Conservation (phyloP, 2,888 invertebrate genomes). For the Chouioia cunea region DNA sequence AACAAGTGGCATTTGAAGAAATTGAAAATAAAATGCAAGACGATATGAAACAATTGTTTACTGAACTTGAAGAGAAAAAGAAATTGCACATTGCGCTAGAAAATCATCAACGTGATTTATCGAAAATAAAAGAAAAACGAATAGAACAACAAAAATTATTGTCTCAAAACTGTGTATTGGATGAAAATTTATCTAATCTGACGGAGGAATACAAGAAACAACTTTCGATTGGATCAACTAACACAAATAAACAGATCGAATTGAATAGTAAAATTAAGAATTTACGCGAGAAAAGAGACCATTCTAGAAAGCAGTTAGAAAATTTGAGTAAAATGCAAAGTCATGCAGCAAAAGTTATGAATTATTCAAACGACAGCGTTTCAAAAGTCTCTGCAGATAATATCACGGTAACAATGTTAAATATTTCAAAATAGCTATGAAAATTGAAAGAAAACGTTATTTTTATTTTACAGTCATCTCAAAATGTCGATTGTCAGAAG, state of each 20-base stretch:
- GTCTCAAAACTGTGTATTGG: neutral
- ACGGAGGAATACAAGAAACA: constrained; percentile 18
- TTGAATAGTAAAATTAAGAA: constrained; percentile 20
- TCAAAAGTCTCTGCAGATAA: neutral
- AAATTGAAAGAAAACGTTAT: too few species aligned
- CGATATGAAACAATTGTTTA: constrained; percentile 8
- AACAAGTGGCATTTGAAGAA: constrained; percentile 22
- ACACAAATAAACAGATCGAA: constrained; percentile 14
- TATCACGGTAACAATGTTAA: neutral
- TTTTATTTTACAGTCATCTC: constrained; percentile 6
- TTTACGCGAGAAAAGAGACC: constrained; percentile 15
- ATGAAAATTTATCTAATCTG: constrained; percentile 22
- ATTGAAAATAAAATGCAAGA: constrained; percentile 33
- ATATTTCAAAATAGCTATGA: neutral
- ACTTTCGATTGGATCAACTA: neutral
- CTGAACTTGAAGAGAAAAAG: constrained; percentile 16
- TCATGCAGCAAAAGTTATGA: neutral
- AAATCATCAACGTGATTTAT: constrained; percentile 6
- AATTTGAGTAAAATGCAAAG: neutral
- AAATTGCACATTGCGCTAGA: constrained; percentile 13
- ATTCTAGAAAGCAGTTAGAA: constrained; percentile 17
- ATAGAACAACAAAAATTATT: constrained; percentile 23
- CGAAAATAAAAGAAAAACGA: constrained; percentile 20
- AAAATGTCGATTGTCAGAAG: neutral
- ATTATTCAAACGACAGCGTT: neutral